These are phyloP conservation scores for Diplosoma virens DNA, from an alignment of 23 tunicate genomes.

Conservation along the genomic window DNA sequence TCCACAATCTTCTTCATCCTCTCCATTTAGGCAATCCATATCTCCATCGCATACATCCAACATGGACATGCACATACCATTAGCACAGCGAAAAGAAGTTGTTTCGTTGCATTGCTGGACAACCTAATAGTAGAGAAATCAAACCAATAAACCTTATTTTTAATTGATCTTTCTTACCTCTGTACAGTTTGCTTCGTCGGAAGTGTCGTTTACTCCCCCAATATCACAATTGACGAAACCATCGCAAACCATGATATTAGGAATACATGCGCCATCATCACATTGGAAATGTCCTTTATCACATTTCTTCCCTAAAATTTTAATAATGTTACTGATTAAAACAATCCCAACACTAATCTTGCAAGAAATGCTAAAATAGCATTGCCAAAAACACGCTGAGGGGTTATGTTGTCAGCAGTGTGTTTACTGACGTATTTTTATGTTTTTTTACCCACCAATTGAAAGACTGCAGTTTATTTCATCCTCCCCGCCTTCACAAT, in stretches of 20 bases:
- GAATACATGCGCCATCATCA: conserved; percentile 21
- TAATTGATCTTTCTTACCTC: too few relatives aligned
- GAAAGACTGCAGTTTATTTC: conserved; percentile 6
- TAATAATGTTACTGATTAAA: too few relatives aligned
- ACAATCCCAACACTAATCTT: too few relatives aligned
- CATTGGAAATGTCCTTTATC: conserved; percentile 20
- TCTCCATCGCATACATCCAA: conserved; percentile 1
- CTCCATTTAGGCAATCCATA: conserved; percentile 2
- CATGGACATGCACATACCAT: conserved; percentile 1
- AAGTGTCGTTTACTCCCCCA: conserved; percentile 22
- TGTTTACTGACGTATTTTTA: not conserved
- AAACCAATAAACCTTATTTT: too few relatives aligned
- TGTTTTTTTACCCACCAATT: not conserved
- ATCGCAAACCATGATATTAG: conserved; percentile 16
- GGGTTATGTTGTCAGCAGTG: too few relatives aligned
- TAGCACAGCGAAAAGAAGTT: too few relatives aligned
- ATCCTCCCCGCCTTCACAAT: conserved; percentile 38
- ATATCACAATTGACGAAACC: conserved; percentile 27
- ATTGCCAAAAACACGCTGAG: too few relatives aligned
- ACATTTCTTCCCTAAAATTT: too few relatives aligned
- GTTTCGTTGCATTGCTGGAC: too few relatives aligned
- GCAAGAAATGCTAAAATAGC: too few relatives aligned
- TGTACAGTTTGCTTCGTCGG: not conserved
- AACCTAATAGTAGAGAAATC: not conserved
- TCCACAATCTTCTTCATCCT: conserved; percentile 2